Percentiles rank a stretch among this genome's conserved stretches.
Conservation (phyloP, 2,797 vertebrate species). For the Cyprinella venusta region DNA sequence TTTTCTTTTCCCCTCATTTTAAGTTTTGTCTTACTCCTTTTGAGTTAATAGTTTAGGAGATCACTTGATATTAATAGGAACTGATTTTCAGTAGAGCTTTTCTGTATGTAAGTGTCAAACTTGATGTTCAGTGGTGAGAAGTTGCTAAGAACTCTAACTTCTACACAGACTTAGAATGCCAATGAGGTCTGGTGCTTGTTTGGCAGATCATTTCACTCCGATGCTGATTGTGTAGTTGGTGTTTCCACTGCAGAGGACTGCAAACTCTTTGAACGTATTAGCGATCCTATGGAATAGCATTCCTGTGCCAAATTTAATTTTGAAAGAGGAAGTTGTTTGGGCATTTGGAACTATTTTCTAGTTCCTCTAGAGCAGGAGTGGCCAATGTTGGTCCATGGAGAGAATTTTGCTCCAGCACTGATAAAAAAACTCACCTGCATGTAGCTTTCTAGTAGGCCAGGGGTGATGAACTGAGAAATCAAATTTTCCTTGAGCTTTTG, state of each 20-base stretch:
- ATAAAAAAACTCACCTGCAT: too few relatives aligned
- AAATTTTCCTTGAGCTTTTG: too few relatives aligned
- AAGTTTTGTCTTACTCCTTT: background rate
- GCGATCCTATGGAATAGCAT: background rate
- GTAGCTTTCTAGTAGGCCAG: too few relatives aligned
- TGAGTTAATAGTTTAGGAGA: constrained; percentile 27
- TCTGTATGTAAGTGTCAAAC: constrained; percentile 17
- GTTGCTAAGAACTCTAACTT: background rate
- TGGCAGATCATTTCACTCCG: background rate
- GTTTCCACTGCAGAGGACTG: constrained; percentile 12
- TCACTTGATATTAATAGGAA: constrained; percentile 46
- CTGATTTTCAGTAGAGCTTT: constrained; percentile 39
- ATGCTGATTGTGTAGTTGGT: constrained; percentile 13
- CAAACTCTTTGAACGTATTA: background rate
- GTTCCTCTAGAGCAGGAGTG: background rate
- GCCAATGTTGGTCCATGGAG: too few relatives aligned
- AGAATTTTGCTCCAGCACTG: too few relatives aligned
- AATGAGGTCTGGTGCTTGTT: constrained; percentile 26
- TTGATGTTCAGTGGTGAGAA: background rate
- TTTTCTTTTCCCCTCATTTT: constrained; percentile 46
- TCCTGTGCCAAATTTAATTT: background rate
- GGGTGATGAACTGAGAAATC: too few relatives aligned
- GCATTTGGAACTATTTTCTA: background rate
- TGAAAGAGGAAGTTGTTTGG: background rate
- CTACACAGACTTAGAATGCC: constrained; percentile 29